phyloP scores from a whole-genome alignment of 2,888 invertebrate species.

The Malthinus flaveolus region DNA sequence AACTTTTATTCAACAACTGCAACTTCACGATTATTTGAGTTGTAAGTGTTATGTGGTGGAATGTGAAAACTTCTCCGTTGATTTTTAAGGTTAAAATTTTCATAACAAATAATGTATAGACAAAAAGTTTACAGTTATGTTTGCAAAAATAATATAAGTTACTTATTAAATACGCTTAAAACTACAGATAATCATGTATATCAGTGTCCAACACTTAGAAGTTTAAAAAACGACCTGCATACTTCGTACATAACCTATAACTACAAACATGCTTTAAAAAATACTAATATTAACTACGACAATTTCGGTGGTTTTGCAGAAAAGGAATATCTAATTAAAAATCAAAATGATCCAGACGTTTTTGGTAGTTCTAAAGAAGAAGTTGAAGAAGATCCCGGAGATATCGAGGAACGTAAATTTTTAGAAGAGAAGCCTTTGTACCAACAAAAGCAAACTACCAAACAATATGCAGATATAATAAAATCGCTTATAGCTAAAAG shows the following conservation, averaged over 20 bases:
- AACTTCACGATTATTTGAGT: too few relatives aligned
- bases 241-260: constrained; percentile 9
- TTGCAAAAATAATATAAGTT: too few relatives aligned
- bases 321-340: constrained; percentile 44
- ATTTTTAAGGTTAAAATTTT: too few relatives aligned
- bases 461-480: constrained; percentile 72
- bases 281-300: neutral
- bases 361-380: constrained; percentile 59
- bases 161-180: too few relatives aligned
- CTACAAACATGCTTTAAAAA: constrained; percentile 3
- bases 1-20: too few relatives aligned
- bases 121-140: too few relatives aligned
- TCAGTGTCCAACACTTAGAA: too few relatives aligned
- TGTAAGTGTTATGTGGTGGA: too few relatives aligned
- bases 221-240: neutral
- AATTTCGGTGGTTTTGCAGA: constrained; percentile 31
- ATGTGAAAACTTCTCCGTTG: too few relatives aligned
- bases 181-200: too few relatives aligned
- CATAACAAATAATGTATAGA: too few relatives aligned
- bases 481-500: constrained; percentile 67
- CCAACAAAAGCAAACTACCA: constrained; percentile 60
- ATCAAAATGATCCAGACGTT: constrained; percentile 59
- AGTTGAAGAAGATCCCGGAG: constrained; percentile 57
- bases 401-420: constrained; percentile 64
- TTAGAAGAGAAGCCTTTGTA: constrained; percentile 56